Evolutionary conservation across 2,888 invertebrate genomes (phyloP), one percentile per base, ranked within the genome.

Genomic region (Tribolium freemani): DNA sequence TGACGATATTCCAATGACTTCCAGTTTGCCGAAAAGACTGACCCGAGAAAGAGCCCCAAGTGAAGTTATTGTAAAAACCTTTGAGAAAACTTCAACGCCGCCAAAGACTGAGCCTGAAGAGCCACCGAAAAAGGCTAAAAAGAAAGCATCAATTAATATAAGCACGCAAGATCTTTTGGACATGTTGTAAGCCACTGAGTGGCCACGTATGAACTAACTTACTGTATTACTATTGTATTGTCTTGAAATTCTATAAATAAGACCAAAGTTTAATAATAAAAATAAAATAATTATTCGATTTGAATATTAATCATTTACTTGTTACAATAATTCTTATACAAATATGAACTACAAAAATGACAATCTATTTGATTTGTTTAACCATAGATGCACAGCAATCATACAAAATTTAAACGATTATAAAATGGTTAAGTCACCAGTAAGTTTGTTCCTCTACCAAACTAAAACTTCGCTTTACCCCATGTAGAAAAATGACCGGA

Each of bases 151-250:
- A 50, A 76, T 79, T 13, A 75, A 78, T 58, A 79, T 81, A 71
- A 78, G 77, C 69, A 83, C 84, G 11, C 84, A 84, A 78, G 82
- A 84, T 58, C 77, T 81, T 58, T 75, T 83, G 60, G 81, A 83
- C 76, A 74, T 74, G 73, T 60, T 80, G 10, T 77, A 69, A n/a
- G 16, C 2, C 16, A 16, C 16, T 16, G 16, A 67, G 46, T 20
- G 38, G 38, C 3, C 38, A 38, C 8, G 3, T n/a, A 38, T 3
- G 38, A 38, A 44, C 44, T 38, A 38, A 38, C 31, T 38, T 38
- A 38, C 3, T 38, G 38, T 38, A 38, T 38, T 38, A 38, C 38
- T 38, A 38, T 16, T 54, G 6, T 9, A 50, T 58, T 61, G 26
- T 6, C 13, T 60, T 60, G 3, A 38, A 38, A 38, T n/a, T 38